Percentiles rank a stretch among this genome's conserved stretches.
These are phyloP conservation scores for Blastomussa wellsi DNA, from an alignment of 92 coral and sea anemone species.

Conservation along the genomic window DNA sequence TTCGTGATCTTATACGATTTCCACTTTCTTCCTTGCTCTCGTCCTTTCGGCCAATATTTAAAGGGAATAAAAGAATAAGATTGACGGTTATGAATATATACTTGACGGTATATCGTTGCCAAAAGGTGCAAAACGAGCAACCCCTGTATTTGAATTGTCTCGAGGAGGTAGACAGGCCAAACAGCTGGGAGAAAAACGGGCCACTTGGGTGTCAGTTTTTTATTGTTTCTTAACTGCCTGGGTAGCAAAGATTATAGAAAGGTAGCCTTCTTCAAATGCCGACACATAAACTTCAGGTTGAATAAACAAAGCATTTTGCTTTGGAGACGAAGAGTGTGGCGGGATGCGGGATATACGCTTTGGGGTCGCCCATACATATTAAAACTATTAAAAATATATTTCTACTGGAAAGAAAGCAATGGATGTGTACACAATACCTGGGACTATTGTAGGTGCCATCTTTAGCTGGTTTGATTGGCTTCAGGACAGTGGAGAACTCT, in stretches of 20 bases:
- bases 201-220: background rate
- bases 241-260: background rate
- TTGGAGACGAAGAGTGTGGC: background rate
- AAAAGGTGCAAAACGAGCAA: background rate
- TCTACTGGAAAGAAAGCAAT: background rate
- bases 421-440: background rate
- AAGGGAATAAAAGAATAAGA: background rate
- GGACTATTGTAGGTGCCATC: slow-evolving; percentile 29
- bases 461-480: background rate
- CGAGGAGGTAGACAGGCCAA: background rate
- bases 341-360: background rate
- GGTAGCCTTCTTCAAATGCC: background rate
- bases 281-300: background rate
- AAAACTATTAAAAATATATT: background rate
- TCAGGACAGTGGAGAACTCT: background rate
- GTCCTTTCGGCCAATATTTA: background rate
- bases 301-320: background rate
- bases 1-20: background rate
- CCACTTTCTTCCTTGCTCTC: slow-evolving; percentile 41
- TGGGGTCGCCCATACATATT: background rate
- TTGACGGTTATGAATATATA: background rate
- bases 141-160: no score
- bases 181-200: background rate
- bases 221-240: background rate
- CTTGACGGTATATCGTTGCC: background rate